Conservation (phyloP, 2,888 invertebrate species). For the Megamerina dolium region DNA sequence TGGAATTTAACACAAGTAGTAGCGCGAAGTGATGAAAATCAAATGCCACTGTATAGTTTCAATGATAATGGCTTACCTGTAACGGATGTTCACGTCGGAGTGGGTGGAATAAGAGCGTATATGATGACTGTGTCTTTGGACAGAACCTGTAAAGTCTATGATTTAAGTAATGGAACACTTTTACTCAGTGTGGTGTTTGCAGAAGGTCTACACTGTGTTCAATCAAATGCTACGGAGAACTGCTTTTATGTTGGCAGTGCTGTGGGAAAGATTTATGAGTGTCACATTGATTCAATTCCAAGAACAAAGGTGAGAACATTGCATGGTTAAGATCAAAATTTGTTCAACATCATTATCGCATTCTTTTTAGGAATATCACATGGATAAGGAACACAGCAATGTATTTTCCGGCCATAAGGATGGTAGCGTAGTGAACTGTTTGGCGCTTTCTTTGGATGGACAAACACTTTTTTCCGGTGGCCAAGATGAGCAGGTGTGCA, state of each 20-base stretch:
- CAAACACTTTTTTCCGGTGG: conserved; percentile 70
- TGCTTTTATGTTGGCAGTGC: conserved; percentile 68
- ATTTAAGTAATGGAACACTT: conserved; percentile 61
- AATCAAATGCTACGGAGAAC: conserved; percentile 64
- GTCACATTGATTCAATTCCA: conserved; percentile 62
- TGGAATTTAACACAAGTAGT: conserved; percentile 63
- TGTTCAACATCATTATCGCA: not conserved
- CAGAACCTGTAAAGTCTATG: conserved; percentile 76
- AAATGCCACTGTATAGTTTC: conserved; percentile 60
- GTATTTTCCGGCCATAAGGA: conserved; percentile 65
- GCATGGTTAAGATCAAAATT: not conserved
- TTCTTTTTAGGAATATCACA: conserved; percentile 54
- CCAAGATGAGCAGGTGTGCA: conserved; percentile 63
- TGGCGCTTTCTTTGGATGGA: conserved; percentile 69
- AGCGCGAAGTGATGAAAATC: conserved; percentile 41
- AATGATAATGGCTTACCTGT: conserved; percentile 76
- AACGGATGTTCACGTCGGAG: conserved; percentile 70
- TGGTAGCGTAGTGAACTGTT: conserved; percentile 56
- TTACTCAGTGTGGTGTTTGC: conserved; percentile 71
- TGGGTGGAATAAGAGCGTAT: conserved; percentile 62
- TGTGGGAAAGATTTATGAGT: conserved; percentile 65
- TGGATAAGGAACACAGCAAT: conserved; percentile 52
- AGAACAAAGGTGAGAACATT: conserved; percentile 52
- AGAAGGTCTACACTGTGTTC: conserved; percentile 61
- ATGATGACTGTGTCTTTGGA: conserved; percentile 75